Evolutionary conservation across 2,888 invertebrate genomes (phyloP).

Genomic region (Heteromurus nitidus): DNA sequence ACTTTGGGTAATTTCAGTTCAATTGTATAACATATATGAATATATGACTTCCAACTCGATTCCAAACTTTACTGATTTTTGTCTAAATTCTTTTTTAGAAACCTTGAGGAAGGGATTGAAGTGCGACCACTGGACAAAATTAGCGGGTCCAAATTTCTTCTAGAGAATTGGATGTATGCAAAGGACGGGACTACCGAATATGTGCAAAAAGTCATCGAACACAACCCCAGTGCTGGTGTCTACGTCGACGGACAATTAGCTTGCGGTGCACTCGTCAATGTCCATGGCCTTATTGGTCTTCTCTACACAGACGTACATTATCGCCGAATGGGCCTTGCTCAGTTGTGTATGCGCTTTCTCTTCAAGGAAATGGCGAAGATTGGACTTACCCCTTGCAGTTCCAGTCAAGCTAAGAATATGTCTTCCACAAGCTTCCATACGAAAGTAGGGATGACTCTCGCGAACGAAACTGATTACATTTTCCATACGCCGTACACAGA

Average conservation of each 20-base stretch:
- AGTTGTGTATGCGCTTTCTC: conserved; percentile 50
- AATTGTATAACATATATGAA: not conserved
- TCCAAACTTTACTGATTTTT: not conserved
- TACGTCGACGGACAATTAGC: conserved; percentile 40
- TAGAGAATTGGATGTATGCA: conserved; percentile 50
- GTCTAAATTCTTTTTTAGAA: not conserved
- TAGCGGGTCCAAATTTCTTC: conserved; percentile 45
- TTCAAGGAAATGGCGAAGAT: conserved; percentile 45
- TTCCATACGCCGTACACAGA: conserved; percentile 45
- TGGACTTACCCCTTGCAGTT: conserved; percentile 39
- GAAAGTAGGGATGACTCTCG: conserved; percentile 46
- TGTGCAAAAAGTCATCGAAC: conserved; percentile 35
- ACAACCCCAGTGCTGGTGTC: conserved; percentile 36
- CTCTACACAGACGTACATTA: conserved; percentile 29
- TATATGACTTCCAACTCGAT: not conserved
- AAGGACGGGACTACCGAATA: conserved; percentile 34
- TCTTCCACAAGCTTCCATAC: conserved; percentile 29
- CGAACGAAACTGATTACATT: conserved; percentile 58
- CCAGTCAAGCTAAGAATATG: conserved; percentile 42
- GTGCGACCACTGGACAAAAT: conserved; percentile 40
- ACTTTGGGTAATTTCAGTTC: conserved; percentile 37
- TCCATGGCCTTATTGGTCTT: conserved; percentile 50
- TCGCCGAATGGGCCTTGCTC: conserved; percentile 45
- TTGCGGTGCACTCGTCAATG: conserved; percentile 38
- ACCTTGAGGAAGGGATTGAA: conserved; percentile 35